Evolutionary conservation across 2,113 vertebrate genomes (phyloP).

Genomic region (Gallinago paraguaiae): DNA sequence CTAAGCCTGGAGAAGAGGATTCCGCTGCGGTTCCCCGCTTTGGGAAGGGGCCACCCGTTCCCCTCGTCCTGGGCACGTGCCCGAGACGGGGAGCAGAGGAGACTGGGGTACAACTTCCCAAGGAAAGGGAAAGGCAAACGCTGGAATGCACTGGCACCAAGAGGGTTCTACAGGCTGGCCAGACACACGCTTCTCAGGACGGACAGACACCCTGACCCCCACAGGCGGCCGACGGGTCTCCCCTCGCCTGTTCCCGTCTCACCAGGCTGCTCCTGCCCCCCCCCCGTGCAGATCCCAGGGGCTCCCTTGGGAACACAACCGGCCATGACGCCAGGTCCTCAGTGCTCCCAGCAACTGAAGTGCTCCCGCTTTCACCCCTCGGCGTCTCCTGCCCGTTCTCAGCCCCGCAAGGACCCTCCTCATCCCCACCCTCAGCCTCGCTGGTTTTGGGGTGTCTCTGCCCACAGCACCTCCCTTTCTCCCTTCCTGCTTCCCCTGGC

Average conservation of each 20-base stretch:
- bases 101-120: background rate
- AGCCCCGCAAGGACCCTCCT: background rate
- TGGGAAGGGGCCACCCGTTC: background rate
- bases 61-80: background rate
- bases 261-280: background rate
- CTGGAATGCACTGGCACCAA: background rate
- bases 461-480: constrained; percentile 1
- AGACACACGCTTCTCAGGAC: background rate
- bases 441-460: background rate
- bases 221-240: background rate
- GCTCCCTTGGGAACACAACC: background rate
- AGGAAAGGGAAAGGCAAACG: background rate
- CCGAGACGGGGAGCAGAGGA: background rate
- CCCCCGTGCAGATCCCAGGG: background rate
- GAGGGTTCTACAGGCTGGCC: background rate
- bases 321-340: background rate
- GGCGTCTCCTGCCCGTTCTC: background rate
- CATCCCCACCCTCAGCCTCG: background rate
- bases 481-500: background rate
- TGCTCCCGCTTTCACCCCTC: background rate
- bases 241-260: background rate
- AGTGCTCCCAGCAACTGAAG: background rate
- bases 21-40: background rate
- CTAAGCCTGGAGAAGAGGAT: background rate
- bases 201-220: background rate